Base-by-base conservation (phyloP, 2,113 vertebrate species). In the Xyliphius kryptos region DNA sequence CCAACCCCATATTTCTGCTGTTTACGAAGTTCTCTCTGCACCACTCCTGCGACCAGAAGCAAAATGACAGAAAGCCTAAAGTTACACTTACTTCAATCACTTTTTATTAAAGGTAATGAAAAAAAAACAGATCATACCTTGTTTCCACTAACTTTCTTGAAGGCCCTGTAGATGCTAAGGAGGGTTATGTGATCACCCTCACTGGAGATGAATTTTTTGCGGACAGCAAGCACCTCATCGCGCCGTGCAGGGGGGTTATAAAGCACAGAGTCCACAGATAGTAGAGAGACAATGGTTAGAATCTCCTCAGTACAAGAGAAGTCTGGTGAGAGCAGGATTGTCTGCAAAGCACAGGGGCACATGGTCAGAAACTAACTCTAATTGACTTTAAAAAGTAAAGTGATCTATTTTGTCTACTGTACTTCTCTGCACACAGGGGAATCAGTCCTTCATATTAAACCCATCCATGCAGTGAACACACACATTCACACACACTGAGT, bases 1-100 rank as follows among this genome's bases (percentile, higher is more conserved):
- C 92, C 32, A 98, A 81, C 60, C 80, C 75, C 95, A 99, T 94
- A 76, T 97, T 99, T 74, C 92, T 91, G 81, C 84, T 77, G 38
- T 97, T 97, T 65, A 99, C 86, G 53, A 97, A 98, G 79, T 98
- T 97, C 70, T 97, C 94, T 62, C 83, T 89, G 82, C 94, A 98
- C 96, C 96, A 99, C 9, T 91, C 94, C 96, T 99, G 68, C 32
- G 19, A 51, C 21, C 56, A 74, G 6, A 59, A 9, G 61, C 40
- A 48, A 9, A 64, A 2, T 2, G 10, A 49, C 10, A 52, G 2
- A 47, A 46, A 14, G 6, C 13, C 12, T 46, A 13, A 46, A 46
- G 6, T n/a, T 46, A 46, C 6, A 46, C 43, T 6, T 41, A 14
- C 13, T 12, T 41, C 40, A 41, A 32, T 6, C 26, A 41, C 40